Evolutionary conservation across 2,888 invertebrate genomes (phyloP).

Genomic region (Caenorhabditis plicata): DNA sequence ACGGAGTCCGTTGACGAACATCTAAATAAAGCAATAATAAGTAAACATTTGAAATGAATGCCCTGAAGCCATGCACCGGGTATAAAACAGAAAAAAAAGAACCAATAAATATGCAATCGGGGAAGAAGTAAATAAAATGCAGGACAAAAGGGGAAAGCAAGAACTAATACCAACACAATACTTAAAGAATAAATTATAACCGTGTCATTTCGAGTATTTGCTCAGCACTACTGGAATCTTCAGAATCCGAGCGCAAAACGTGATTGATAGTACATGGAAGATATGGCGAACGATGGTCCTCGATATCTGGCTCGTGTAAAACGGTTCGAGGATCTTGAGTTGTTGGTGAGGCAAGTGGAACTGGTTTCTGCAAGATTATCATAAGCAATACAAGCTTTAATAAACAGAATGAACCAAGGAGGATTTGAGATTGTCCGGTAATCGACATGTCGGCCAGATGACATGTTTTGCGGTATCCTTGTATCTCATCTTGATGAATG

Average conservation of each 20-base stretch:
- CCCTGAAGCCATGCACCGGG: too few relatives aligned
- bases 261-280: conserved; percentile 45
- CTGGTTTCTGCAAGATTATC: conserved; percentile 14
- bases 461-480: conserved; percentile 46
- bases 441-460: conserved; percentile 44
- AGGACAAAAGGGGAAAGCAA: too few relatives aligned
- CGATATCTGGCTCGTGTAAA: conserved; percentile 40
- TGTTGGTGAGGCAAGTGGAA: conserved; percentile 6
- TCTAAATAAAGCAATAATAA: conserved; percentile 18
- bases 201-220: conserved; percentile 46
- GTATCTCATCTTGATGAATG: conserved; percentile 47
- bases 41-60: background rate
- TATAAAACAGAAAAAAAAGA: too few relatives aligned
- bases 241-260: conserved; percentile 49
- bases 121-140: too few relatives aligned
- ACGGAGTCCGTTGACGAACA: conserved; percentile 22
- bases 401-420: background rate
- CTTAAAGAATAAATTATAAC: conserved; percentile 19
- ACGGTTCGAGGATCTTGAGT: conserved; percentile 35
- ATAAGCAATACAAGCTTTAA: background rate
- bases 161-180: conserved; percentile 1
- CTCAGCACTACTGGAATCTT: conserved; percentile 49
- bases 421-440: conserved; percentile 27
- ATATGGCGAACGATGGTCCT: conserved; percentile 45
- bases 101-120: too few relatives aligned